Conservation (phyloP, 1,140 invertebrate genomes). For the Sitobion miscanthi region DNA sequence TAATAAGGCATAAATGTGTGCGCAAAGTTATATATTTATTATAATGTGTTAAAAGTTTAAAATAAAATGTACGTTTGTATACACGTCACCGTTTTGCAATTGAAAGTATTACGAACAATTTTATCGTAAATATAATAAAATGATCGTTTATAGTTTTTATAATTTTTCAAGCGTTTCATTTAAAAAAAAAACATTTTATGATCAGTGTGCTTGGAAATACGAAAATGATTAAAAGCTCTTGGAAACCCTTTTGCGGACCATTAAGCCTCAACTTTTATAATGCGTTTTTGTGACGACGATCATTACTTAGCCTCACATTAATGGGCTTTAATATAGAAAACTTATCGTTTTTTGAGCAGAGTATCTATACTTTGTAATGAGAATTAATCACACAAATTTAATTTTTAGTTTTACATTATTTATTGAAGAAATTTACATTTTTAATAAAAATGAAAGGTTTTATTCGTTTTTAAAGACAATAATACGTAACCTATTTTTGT, state of each 20-base stretch:
- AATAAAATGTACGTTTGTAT: not conserved
- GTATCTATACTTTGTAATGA: not conserved
- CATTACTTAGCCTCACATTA: constrained; percentile 21
- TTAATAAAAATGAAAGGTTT: constrained; percentile 13
- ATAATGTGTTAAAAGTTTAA: not conserved
- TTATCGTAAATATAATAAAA: not conserved
- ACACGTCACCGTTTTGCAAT: not conserved
- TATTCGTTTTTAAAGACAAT: not conserved
- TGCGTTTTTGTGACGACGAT: constrained; percentile 15
- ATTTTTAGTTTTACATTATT: not conserved
- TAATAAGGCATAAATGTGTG: not conserved
- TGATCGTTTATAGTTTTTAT: not conserved
- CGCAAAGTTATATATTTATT: not conserved
- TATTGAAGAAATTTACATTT: not conserved
- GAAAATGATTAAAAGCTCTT: constrained; percentile 43
- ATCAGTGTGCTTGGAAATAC: not conserved
- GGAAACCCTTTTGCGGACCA: constrained; percentile 27
- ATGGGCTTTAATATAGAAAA: not conserved
- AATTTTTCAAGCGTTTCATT: constrained; percentile 26
- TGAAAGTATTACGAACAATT: not conserved
- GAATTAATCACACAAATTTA: constrained; percentile 9
- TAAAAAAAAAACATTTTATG: not conserved
- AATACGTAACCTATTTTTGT: not conserved
- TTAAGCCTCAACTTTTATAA: constrained; percentile 37
- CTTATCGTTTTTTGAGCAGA: not conserved